Base-by-base conservation (phyloP, 2,113 vertebrate species). In the Sterna hirundo region DNA sequence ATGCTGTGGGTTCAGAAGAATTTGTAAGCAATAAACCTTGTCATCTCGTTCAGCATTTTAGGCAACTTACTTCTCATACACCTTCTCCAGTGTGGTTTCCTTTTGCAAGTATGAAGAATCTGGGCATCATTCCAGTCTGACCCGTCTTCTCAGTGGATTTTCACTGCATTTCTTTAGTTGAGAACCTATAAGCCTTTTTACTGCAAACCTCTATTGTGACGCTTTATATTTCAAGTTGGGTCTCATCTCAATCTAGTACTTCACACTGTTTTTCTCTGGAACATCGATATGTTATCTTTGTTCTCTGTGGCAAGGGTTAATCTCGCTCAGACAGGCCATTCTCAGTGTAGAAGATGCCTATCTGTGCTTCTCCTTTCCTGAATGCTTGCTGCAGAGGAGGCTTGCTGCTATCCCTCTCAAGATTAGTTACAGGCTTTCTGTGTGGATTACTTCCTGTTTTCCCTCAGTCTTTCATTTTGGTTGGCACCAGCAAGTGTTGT, bases 231-330 rank as follows among this genome's bases (percentile, higher is more conserved):
- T 85, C 84, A 86, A 76, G 47, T n/a, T 87, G 34, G 12, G 58
- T 86, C 58, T 95, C 80, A 36, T 64, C 77, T 88, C 75, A 69
- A 3, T 55, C 69, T 74, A 66, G 47, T 44, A 61, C n/a, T 90
- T 93, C 40, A 71, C 34, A 38, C 40, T 8, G 14, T 70, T 66
- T 91, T 84, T 91, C 68, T 83, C 47, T 88, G 82, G 44, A 85
- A 66, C 62, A 40, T 7, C 0, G 19, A 49, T 69, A 72, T 4
- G 54, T 86, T 95, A 94, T 95, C 89, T 92, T 91, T 83, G 66
- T 80, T 93, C 90, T 91, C 68, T 94, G 78, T 96, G 86, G 95
- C 86, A 93, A 94, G 94, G 94, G 95, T 97, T 97, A 97, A 95
- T 91, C 93, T 97, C 0, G 0, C 82, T 89, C 87, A 96, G 93